Evolutionary conservation across 1,140 invertebrate species (phyloP), one percentile per base, ranked within the genome.

Genomic region (Formica selysi): DNA sequence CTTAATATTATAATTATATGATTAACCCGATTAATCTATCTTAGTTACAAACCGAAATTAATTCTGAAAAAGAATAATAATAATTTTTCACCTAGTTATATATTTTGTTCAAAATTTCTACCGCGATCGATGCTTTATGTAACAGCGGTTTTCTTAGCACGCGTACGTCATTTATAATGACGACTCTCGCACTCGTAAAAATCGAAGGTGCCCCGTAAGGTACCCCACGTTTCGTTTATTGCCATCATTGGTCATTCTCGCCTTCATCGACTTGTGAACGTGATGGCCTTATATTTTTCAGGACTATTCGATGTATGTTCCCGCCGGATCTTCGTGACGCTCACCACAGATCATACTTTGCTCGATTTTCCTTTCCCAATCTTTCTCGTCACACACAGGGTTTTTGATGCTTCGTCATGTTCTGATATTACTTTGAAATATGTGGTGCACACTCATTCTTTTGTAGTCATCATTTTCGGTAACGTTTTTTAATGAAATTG

Each of bases 241-340:
- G 44, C 76, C 32, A 54, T 70, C 76, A 16, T 79, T 48, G 76
- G 62, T 79, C 76, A 68, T 79, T 79, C 32, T 68, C 76, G n/a
- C 62, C 62, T 51, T 79, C 76, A 68, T 79, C 76, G 76, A 79
- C 76, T 79, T 68, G 76, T 79, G 76, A 79, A 68, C 76, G 76
- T 79, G 51, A 79, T 79, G 62, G 62, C 76, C 76, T 79, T 68
- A 79, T 38, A 68, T 80, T 54, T 80, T n/a, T 68, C 44, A 68
- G 13, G 10, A 54, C 32, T 44, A 54, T 54, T 51, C 44, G 44
- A 70, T 68, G 48, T 70, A 26, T 38, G 64, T 54, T 32, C 32
- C 36, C 32, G 38, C 32, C 3, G 38, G 32, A 54, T 51, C 44
- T 4, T 54, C 11, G 41, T 79, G n/a, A 67, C 32, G 22, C 8